Evolutionary conservation across 2,797 vertebrate species (phyloP).

Genomic region (Clarias fuscus): DNA sequence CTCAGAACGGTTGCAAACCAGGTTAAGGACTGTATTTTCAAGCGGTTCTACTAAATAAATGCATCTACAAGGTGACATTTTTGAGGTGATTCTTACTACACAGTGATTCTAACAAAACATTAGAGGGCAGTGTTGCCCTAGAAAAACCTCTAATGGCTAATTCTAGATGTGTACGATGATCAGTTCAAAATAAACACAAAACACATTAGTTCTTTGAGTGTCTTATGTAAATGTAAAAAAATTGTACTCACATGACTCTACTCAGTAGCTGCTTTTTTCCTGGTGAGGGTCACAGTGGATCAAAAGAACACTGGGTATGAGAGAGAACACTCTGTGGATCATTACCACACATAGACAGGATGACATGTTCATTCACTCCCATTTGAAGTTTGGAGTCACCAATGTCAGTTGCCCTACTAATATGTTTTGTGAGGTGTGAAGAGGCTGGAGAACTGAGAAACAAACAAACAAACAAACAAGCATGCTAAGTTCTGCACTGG

Average conservation of each 20-base stretch:
- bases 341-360: background rate
- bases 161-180: background rate
- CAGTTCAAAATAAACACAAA: background rate
- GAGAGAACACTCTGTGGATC: background rate
- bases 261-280: background rate
- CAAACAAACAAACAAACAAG: background rate
- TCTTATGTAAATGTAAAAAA: background rate
- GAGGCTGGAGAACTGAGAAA: background rate
- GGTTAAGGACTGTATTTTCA: background rate
- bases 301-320: background rate
- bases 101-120: slow-evolving; percentile 55
- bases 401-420: background rate
- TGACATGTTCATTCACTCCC: background rate
- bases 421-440: slow-evolving; percentile 1
- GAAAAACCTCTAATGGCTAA: slow-evolving; percentile 35
- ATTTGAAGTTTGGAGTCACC: background rate
- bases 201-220: background rate
- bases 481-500: background rate
- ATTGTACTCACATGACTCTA: background rate
- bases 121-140: slow-evolving; percentile 74
- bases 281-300: background rate
- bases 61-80: background rate
- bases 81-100: background rate
- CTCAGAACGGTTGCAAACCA: background rate
- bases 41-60: background rate